Conservation (phyloP, 2,113 vertebrate species). For the Trichechus manatus region DNA sequence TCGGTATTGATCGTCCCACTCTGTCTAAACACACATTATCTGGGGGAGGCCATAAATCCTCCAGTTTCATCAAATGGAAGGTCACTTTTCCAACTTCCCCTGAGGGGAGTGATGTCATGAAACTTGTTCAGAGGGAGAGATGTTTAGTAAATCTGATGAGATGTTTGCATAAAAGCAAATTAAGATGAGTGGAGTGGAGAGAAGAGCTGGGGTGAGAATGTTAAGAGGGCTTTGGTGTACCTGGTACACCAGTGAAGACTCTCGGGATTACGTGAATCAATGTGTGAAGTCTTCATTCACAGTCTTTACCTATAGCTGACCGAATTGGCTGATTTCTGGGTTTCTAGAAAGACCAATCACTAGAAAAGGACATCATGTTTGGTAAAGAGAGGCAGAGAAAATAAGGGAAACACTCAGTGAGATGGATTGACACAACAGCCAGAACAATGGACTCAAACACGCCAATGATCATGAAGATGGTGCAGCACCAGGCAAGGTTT, state of each 20-base stretch:
- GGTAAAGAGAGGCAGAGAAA: neutral
- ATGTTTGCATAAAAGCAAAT: conserved; percentile 87
- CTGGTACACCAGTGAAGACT: conserved; percentile 68
- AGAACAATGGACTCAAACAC: no score
- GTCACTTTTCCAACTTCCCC: conserved; percentile 83
- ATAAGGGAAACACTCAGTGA: neutral
- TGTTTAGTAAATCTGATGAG: conserved; percentile 87
- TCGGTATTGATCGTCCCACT: conserved; percentile 86
- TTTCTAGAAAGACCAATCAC: conserved; percentile 22
- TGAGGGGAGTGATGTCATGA: conserved; percentile 89
- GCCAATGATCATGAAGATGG: no score
- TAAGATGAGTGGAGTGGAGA: conserved; percentile 82
- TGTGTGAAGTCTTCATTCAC: neutral
- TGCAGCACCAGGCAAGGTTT: neutral
- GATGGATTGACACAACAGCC: neutral
- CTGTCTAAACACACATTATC: conserved; percentile 87
- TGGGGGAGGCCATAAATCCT: conserved; percentile 86
- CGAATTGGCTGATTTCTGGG: conserved; percentile 68
- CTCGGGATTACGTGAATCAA: conserved; percentile 42
- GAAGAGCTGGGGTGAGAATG: conserved; percentile 62
- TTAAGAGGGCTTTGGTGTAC: conserved; percentile 67
- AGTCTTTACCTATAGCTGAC: conserved; percentile 60
- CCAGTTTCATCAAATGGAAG: conserved; percentile 86
- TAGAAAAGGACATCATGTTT: neutral
- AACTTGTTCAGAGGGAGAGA: conserved; percentile 81